A percentile compares a stretch with the other conserved stretches of the same genome.
Evolutionary conservation across 2,888 invertebrate genomes (phyloP).

Genomic region (Nebria salina): DNA sequence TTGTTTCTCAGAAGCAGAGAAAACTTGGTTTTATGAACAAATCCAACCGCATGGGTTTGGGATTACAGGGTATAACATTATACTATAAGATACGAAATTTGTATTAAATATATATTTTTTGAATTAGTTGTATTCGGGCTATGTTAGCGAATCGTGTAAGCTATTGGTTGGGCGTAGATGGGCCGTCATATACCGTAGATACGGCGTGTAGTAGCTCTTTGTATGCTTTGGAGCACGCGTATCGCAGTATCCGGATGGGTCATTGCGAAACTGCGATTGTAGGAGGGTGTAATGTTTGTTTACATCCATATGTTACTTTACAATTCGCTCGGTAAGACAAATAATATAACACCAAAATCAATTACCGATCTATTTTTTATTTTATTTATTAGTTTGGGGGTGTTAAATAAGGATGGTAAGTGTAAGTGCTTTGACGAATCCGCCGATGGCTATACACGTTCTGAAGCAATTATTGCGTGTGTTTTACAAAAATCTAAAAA

Average conservation of each 20-base stretch:
- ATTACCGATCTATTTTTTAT: background rate
- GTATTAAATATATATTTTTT: constrained; percentile 5
- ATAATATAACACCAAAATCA: background rate
- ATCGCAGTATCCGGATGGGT: constrained; percentile 78
- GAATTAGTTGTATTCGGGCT: constrained; percentile 79
- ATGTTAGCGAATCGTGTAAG: constrained; percentile 94
- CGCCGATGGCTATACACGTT: constrained; percentile 85
- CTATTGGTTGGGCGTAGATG: constrained; percentile 86
- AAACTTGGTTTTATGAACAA: constrained; percentile 76
- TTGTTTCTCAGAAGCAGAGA: constrained; percentile 81
- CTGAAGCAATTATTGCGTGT: constrained; percentile 78
- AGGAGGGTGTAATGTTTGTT: constrained; percentile 84
- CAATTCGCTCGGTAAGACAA: constrained; percentile 78
- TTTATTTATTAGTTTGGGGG: constrained; percentile 68
- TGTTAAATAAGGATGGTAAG: constrained; percentile 83
- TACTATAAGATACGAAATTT: background rate
- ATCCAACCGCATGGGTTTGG: constrained; percentile 70
- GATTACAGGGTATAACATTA: constrained; percentile 65
- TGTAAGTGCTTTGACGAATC: constrained; percentile 92
- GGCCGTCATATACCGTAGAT: constrained; percentile 89
- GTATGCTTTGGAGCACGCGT: constrained; percentile 86
- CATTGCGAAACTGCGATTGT: constrained; percentile 91
- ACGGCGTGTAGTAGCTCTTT: constrained; percentile 96
- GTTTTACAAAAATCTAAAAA: constrained; percentile 74
- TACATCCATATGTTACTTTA: constrained; percentile 88